Evolutionary conservation across 2,113 vertebrate species (phyloP).

Genomic region (Actinemys pallida): DNA sequence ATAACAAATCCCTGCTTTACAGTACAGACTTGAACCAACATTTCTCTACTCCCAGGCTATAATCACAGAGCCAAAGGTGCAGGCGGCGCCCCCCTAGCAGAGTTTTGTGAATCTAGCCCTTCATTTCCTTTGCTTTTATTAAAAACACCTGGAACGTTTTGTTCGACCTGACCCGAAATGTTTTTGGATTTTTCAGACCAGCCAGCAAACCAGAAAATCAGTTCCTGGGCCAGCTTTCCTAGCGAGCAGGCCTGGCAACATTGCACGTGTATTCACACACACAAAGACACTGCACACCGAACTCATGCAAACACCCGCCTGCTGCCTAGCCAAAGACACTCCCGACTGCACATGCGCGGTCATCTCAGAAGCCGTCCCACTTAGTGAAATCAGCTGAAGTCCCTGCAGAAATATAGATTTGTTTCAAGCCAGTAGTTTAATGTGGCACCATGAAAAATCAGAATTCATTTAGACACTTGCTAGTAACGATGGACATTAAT

Average conservation of each 20-base stretch:
- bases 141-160: background rate
- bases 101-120: background rate
- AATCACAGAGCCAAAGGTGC: background rate
- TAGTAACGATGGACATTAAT: background rate
- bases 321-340: rapidly evolving
- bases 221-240: background rate
- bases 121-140: background rate
- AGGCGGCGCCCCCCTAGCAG: background rate
- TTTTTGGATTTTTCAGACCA: background rate
- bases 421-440: background rate
- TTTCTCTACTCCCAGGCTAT: background rate
- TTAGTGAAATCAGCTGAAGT: background rate
- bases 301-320: background rate
- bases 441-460: background rate
- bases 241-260: background rate
- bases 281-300: background rate
- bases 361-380: rapidly evolving
- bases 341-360: background rate
- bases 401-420: background rate
- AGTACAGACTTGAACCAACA: background rate
- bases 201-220: background rate
- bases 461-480: background rate
- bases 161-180: background rate
- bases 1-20: background rate
- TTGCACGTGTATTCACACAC: background rate